phyloP scores from a whole-genome alignment of 2,888 invertebrate genomes.

The Dicyrtomina minuta region DNA sequence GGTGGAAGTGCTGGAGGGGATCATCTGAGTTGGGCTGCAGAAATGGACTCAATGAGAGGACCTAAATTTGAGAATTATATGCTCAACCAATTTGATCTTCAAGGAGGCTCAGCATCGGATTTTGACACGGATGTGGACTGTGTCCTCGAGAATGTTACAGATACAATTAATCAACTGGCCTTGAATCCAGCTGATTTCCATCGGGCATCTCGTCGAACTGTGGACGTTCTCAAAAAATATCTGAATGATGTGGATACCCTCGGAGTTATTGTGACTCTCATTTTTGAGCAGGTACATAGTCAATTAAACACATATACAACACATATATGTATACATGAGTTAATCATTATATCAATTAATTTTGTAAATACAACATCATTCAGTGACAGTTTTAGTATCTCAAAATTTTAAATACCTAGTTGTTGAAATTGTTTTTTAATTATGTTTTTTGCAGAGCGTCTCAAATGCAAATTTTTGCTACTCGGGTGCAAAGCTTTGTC shows the following conservation, averaged over 20 bases:
- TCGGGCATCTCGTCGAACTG: constrained; percentile 37
- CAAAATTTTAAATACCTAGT: no score
- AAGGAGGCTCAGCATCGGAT: constrained; percentile 4
- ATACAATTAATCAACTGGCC: constrained; percentile 44
- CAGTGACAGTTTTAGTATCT: no score
- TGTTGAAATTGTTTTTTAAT: neutral
- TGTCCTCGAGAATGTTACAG: constrained; percentile 45
- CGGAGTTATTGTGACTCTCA: constrained; percentile 45
- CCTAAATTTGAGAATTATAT: neutral
- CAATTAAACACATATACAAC: neutral
- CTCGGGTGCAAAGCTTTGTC: constrained; percentile 48
- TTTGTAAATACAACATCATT: no score
- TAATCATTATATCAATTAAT: no score
- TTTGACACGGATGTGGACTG: constrained; percentile 33
- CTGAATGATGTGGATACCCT: constrained; percentile 45
- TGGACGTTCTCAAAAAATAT: constrained; percentile 43
- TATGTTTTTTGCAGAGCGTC: constrained; percentile 42
- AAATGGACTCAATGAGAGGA: neutral
- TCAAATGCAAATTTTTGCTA: constrained; percentile 49
- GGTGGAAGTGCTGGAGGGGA: neutral
- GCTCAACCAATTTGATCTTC: neutral
- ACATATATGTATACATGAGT: neutral
- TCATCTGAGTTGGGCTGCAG: neutral
- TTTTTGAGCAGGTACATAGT: constrained; percentile 49
- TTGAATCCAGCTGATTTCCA: constrained; percentile 47